A percentile compares a stretch with the other conserved stretches of the same genome.
Conservation (phyloP, 2,113 vertebrate species). For the Bettongia penicillata region DNA sequence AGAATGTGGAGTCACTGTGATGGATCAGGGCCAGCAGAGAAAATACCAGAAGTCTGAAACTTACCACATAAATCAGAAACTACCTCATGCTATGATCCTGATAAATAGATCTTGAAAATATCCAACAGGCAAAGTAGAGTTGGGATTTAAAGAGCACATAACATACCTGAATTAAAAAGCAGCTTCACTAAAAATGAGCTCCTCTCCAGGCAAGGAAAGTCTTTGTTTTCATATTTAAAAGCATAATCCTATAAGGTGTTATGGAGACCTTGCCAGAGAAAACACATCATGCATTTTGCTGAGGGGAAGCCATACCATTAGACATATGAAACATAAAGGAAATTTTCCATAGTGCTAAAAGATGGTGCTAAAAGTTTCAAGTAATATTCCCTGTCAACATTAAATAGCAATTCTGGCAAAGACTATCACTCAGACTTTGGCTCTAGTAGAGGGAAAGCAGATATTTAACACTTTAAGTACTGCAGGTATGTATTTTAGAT, state of each 20-base stretch:
- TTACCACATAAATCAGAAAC: constrained; percentile 80
- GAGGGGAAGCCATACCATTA: neutral
- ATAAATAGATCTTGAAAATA: constrained; percentile 80
- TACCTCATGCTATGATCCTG: constrained; percentile 77
- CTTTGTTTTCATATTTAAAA: constrained; percentile 51
- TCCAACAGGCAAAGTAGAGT: constrained; percentile 73
- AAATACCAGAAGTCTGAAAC: constrained; percentile 75
- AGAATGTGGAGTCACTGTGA: constrained; percentile 62
- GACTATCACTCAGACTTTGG: constrained; percentile 13
- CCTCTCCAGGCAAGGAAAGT: constrained; percentile 37
- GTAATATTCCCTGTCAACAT: constrained; percentile 28
- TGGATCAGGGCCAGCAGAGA: constrained; percentile 75
- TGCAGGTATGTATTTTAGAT: neutral
- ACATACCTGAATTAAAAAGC: constrained; percentile 78
- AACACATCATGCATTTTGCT: constrained; percentile 1
- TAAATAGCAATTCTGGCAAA: constrained; percentile 34
- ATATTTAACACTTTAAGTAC: neutral
- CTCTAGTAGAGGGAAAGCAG: constrained; percentile 20
- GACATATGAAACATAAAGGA: neutral
- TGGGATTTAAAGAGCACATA: constrained; percentile 64
- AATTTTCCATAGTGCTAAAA: constrained; percentile 39
- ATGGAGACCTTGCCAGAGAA: neutral
- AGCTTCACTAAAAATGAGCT: constrained; percentile 65
- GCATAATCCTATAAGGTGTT: neutral
- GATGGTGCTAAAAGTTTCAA: neutral